phyloP scores from a whole-genome alignment of 2,888 invertebrate species.

The Chalcosyrphus nemorum region DNA sequence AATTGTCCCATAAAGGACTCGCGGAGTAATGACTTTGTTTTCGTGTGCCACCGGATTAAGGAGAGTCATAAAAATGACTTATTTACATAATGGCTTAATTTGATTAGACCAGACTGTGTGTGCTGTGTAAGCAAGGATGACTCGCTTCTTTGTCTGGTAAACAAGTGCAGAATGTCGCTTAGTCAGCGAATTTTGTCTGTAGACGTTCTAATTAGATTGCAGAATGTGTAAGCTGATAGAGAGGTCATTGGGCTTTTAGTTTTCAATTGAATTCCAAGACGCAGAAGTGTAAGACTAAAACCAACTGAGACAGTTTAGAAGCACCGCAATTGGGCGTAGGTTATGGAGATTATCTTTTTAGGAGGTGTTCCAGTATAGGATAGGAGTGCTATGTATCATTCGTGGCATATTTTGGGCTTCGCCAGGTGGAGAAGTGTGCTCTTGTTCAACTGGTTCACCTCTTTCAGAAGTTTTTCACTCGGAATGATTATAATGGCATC shows the following conservation, averaged over 20 bases:
- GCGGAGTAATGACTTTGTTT: slow-evolving; percentile 4
- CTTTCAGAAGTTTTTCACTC: too few species aligned
- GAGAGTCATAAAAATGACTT: not conserved
- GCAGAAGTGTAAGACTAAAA: too few species aligned
- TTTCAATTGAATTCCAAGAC: not conserved
- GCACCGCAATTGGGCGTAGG: too few species aligned
- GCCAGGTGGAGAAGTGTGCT: too few species aligned
- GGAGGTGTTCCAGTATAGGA: too few species aligned
- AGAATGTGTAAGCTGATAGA: not conserved
- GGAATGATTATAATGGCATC: too few species aligned
- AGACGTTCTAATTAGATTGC: not conserved
- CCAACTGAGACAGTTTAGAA: too few species aligned
- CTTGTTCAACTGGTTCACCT: too few species aligned
- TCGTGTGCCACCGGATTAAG: not conserved
- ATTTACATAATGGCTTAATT: slow-evolving; percentile 24
- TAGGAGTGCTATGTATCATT: too few species aligned
- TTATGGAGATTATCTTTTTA: too few species aligned
- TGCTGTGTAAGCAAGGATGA: not conserved
- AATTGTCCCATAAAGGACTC: slow-evolving; percentile 8
- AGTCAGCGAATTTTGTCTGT: not conserved
- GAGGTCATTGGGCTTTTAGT: not conserved
- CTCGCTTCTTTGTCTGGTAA: not conserved
- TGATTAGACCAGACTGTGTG: not conserved
- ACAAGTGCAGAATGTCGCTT: not conserved
- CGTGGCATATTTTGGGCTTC: too few species aligned